Conservation (phyloP, 1,140 invertebrate species). For the Bombus sylvicola region DNA sequence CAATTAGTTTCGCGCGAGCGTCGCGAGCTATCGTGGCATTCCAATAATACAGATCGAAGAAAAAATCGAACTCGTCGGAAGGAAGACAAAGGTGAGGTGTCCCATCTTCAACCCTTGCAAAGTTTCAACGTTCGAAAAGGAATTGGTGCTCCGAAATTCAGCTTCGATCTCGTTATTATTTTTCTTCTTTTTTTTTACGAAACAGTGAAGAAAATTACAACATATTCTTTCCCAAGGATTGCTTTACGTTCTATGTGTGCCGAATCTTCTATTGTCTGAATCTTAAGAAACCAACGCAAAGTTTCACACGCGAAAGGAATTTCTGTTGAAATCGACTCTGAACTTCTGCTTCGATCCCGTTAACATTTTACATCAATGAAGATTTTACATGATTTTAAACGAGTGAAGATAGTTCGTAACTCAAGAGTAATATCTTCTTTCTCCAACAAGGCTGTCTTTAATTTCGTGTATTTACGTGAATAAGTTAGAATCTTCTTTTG, state of each 20-base stretch:
- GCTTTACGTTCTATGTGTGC: too few species aligned
- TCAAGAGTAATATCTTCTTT: not conserved
- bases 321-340: too few species aligned
- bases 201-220: not conserved
- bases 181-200: too few species aligned
- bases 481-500: not conserved
- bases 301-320: too few species aligned
- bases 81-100: constrained; percentile 21
- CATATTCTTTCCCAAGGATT: too few species aligned
- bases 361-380: too few species aligned
- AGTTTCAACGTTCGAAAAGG: too few species aligned
- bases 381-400: too few species aligned
- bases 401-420: too few species aligned
- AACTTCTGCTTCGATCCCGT: too few species aligned
- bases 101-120: not conserved
- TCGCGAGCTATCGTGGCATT: constrained; percentile 39
- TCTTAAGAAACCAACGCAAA: too few species aligned
- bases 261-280: too few species aligned
- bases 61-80: not conserved
- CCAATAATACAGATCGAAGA: not conserved
- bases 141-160: not conserved
- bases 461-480: not conserved
- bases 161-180: not conserved
- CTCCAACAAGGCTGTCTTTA: not conserved
- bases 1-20: constrained; percentile 76